Evolutionary conservation across 2,113 vertebrate species (phyloP).

Genomic region (Corythoichthys haematopterus): DNA sequence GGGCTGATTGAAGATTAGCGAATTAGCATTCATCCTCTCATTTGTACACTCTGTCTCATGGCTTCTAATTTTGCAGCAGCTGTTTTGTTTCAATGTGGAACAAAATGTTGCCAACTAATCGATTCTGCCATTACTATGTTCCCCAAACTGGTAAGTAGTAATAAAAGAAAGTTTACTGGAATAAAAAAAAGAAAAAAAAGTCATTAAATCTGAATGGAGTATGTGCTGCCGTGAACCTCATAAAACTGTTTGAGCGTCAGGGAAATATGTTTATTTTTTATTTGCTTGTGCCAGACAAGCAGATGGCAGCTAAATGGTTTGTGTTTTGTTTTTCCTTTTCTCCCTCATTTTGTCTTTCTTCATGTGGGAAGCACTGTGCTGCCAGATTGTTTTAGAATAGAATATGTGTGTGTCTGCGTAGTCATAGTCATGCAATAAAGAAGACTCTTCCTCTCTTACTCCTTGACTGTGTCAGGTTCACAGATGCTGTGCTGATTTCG

Average conservation of each 20-base stretch:
- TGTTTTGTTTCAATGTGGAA: neutral
- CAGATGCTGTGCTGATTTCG: neutral
- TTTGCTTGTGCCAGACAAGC: slow-evolving; percentile 17
- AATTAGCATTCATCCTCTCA: slow-evolving; percentile 1
- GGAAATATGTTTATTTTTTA: slow-evolving; percentile 12
- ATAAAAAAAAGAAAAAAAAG: neutral
- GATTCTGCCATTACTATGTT: neutral
- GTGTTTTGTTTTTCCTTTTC: neutral
- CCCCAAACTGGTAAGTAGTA: neutral
- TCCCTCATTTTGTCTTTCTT: slow-evolving; percentile 3
- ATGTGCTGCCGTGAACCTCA: neutral
- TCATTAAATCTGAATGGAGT: neutral
- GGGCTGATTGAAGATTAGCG: neutral
- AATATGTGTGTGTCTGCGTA: slow-evolving; percentile 31
- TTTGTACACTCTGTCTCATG: neutral
- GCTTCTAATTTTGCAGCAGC: neutral
- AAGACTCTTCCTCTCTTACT: slow-evolving; percentile 11
- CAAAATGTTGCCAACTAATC: neutral
- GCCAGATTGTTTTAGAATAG: slow-evolving; percentile 55
- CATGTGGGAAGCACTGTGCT: slow-evolving; percentile 43
- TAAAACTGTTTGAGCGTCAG: neutral
- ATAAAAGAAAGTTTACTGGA: neutral
- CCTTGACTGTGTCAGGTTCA: neutral
- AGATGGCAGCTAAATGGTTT: slow-evolving; percentile 30
- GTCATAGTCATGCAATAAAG: slow-evolving; percentile 37